These are phyloP conservation scores for Cygnus buccinator DNA, from an alignment of 2,113 vertebrate genomes.

Conservation along the genomic window DNA sequence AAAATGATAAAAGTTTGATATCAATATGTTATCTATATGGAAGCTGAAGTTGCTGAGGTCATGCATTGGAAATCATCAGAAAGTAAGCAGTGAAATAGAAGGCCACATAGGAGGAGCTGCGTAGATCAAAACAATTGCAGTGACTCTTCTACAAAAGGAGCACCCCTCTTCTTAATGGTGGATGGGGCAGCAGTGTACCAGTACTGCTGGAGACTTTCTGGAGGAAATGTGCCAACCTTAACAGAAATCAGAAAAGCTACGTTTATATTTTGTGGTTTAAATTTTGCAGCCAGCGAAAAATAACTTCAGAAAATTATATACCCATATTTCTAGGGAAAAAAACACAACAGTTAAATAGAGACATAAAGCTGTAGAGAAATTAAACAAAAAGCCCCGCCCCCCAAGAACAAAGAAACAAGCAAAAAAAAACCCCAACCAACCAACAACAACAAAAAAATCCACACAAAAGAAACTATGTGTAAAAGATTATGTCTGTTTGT, in stretches of 20 bases:
- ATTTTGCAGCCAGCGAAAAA: no score
- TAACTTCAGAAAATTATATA: neutral
- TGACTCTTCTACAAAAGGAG: neutral
- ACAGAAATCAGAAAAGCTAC: neutral
- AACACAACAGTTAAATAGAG: neutral
- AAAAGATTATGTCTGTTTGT: neutral
- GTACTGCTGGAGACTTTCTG: neutral
- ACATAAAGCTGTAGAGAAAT: no score
- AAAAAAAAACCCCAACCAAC: no score
- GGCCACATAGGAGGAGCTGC: neutral
- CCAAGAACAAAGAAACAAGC: no score
- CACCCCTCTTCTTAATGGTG: neutral
- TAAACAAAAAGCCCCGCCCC: neutral
- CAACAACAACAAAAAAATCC: no score
- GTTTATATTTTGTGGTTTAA: neutral
- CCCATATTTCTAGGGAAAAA: neutral
- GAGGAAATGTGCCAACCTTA: neutral
- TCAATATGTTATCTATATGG: neutral
- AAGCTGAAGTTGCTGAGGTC: neutral
- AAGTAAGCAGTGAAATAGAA: neutral
- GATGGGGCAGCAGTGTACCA: no score
- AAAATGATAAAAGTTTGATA: neutral
- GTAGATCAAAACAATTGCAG: neutral
- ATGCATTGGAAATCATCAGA: neutral
- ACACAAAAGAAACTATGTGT: no score